phyloP scores from a whole-genome alignment of 2,113 vertebrate species.

The Cheilinus undulatus region DNA sequence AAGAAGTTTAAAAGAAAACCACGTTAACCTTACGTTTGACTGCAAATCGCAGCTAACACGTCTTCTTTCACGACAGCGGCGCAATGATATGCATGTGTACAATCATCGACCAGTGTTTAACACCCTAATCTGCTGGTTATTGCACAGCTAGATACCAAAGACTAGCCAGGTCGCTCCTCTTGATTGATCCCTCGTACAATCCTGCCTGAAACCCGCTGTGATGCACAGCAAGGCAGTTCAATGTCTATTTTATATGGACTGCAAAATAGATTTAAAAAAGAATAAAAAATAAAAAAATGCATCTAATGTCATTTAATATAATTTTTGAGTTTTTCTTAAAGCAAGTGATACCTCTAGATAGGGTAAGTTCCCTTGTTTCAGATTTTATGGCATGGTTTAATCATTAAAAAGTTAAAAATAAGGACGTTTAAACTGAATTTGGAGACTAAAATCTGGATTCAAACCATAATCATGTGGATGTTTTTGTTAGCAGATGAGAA shows the following conservation, averaged over 20 bases:
- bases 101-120: slow-evolving; percentile 74
- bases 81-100: slow-evolving; percentile 78
- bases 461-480: background rate
- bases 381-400: background rate
- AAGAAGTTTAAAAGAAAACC: slow-evolving; percentile 2
- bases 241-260: slow-evolving; percentile 7
- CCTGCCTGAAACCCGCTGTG: slow-evolving; percentile 38
- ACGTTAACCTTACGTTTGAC: slow-evolving; percentile 32
- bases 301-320: slow-evolving; percentile 15
- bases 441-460: slow-evolving; percentile 21
- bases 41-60: slow-evolving; percentile 15
- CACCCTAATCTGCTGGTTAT: slow-evolving; percentile 56
- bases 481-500: background rate
- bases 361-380: slow-evolving; percentile 14
- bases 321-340: slow-evolving; percentile 8
- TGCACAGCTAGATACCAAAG: slow-evolving; percentile 84
- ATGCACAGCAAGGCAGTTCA: slow-evolving; percentile 12
- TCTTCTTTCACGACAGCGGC: slow-evolving; percentile 30
- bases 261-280: background rate
- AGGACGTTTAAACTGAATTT: slow-evolving; percentile 3
- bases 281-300: background rate
- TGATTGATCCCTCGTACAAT: slow-evolving; percentile 34
- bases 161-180: slow-evolving; percentile 55
- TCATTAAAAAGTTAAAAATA: slow-evolving; percentile 1
- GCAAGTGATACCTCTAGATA: slow-evolving; percentile 4